Percentiles rank a stretch among this genome's conserved stretches.
Conservation (phyloP, 2,888 invertebrate genomes). For the Thelaira solivaga region DNA sequence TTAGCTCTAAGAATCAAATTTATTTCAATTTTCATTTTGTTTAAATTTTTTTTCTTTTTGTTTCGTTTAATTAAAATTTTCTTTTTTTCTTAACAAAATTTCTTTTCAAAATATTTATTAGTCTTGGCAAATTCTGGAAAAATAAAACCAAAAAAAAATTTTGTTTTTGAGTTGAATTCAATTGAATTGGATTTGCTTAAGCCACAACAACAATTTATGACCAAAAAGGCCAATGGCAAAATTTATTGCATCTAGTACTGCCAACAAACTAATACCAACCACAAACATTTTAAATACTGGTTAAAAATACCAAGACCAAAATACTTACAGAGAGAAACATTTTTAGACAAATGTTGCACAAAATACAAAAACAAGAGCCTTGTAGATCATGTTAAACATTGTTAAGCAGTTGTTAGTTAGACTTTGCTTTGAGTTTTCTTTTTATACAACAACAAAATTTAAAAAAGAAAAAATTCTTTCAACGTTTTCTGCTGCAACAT, state of each 20-base stretch:
- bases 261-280: too few relatives aligned
- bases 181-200: background rate
- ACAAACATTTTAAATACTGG: slow-evolving; percentile 25
- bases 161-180: too few relatives aligned
- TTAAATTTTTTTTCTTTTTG: background rate
- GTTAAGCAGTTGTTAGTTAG: slow-evolving; percentile 53
- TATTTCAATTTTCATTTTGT: too few relatives aligned
- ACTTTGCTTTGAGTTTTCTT: slow-evolving; percentile 4
- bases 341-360: slow-evolving; percentile 17
- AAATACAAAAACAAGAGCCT: slow-evolving; percentile 16
- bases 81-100: background rate
- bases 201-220: slow-evolving; percentile 31
- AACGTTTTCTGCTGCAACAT: background rate
- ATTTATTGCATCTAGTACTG: slow-evolving; percentile 23
- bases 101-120: background rate
- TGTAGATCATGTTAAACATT: slow-evolving; percentile 61
- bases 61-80: background rate
- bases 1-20: too few relatives aligned
- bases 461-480: background rate
- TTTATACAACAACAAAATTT: background rate
- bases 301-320: slow-evolving; percentile 23
- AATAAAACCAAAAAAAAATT: background rate
- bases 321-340: slow-evolving; percentile 19
- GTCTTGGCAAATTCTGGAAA: background rate
- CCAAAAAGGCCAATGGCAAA: slow-evolving; percentile 53